phyloP scores from a whole-genome alignment of 2,888 invertebrate species.

The Epirrhoe alternata region DNA sequence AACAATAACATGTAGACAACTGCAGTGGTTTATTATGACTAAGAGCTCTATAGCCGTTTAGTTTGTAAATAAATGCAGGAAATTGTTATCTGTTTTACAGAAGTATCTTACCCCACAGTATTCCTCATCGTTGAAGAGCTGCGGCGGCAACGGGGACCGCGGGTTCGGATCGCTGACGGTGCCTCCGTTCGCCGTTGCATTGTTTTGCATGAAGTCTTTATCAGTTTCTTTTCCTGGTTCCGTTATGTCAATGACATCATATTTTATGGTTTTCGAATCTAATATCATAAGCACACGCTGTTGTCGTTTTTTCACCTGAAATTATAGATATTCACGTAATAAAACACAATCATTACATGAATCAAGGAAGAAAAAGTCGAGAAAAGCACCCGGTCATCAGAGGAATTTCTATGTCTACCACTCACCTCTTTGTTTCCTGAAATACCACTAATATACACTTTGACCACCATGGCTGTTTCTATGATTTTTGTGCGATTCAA shows the following conservation, averaged over 20 bases:
- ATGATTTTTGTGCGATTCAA: constrained; percentile 58
- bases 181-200: constrained; percentile 90
- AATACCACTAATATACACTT: constrained; percentile 96
- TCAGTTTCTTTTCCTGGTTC: constrained; percentile 95
- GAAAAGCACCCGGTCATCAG: constrained; percentile 70
- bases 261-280: constrained; percentile 95
- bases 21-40: constrained; percentile 20
- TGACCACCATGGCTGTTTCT: constrained; percentile 90
- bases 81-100: background rate
- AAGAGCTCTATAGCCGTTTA: background rate
- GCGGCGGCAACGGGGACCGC: constrained; percentile 94
- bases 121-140: constrained; percentile 96
- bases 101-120: constrained; percentile 93
- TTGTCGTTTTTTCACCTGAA: constrained; percentile 97
- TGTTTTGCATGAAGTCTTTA: constrained; percentile 96
- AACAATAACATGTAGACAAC: constrained; percentile 39
- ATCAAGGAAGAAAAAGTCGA: constrained; percentile 69
- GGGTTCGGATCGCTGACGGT: constrained; percentile 90
- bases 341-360: constrained; percentile 71
- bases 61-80: background rate
- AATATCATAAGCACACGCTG: constrained; percentile 97
- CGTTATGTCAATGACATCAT: constrained; percentile 96
- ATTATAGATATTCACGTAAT: constrained; percentile 69
- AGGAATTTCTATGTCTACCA: constrained; percentile 70
- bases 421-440: constrained; percentile 97